Conservation (phyloP, 35 echinoderm and acorn worm species). For the Strongylocentrotus purpuratus region DNA sequence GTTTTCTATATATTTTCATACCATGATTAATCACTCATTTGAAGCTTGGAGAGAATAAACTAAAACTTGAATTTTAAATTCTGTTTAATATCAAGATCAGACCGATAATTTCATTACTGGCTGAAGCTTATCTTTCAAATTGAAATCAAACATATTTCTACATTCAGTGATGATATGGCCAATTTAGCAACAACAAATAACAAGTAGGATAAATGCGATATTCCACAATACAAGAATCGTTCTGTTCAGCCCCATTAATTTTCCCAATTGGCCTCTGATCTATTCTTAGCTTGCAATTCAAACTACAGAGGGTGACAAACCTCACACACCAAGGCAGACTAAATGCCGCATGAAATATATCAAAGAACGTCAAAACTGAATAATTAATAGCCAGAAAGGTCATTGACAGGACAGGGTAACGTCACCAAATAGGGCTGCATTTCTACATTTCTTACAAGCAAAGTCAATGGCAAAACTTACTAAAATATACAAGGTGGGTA, state of each 20-base stretch:
- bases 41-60: too few relatives aligned
- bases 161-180: background rate
- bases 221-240: background rate
- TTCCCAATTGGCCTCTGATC: background rate
- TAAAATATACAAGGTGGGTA: too few relatives aligned
- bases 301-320: background rate
- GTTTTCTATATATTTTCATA: too few relatives aligned
- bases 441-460: background rate
- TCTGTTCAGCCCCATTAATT: constrained; percentile 9
- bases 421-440: too few relatives aligned
- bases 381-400: background rate
- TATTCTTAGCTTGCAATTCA: background rate
- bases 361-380: background rate
- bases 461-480: too few relatives aligned
- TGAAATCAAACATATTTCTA: background rate
- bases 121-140: background rate
- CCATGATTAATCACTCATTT: too few relatives aligned
- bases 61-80: too few relatives aligned
- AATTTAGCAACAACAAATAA: background rate
- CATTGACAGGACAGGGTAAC: background rate
- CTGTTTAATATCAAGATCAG: too few relatives aligned
- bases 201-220: background rate
- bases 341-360: background rate
- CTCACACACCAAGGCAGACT: background rate
- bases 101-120: background rate